phyloP scores from a whole-genome alignment of 2,888 invertebrate species.

The Nasonia oneida region DNA sequence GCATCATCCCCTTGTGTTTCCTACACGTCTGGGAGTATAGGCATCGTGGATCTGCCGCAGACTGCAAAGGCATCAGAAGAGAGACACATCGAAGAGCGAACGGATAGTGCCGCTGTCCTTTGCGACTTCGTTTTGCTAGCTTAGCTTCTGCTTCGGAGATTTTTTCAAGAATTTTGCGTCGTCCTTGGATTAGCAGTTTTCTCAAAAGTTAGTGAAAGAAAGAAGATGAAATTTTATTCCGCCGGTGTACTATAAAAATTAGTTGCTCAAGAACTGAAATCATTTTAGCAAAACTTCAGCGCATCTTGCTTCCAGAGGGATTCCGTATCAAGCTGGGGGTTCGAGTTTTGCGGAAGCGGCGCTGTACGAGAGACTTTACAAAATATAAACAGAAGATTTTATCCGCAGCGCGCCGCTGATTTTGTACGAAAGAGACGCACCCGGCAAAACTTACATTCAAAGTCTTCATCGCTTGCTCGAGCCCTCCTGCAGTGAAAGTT shows the following conservation, averaged over 20 bases:
- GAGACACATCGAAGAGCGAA: neutral
- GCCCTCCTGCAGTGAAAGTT: neutral
- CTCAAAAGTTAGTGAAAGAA: too few relatives aligned
- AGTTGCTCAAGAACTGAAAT: neutral
- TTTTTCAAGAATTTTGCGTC: too few relatives aligned
- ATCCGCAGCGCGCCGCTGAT: neutral
- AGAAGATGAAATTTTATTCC: neutral
- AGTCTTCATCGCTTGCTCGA: neutral
- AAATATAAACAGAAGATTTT: conserved; percentile 9
- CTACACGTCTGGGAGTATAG: neutral
- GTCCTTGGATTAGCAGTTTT: too few relatives aligned
- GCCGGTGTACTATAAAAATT: neutral
- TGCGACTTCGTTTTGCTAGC: neutral
- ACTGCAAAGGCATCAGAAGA: neutral
- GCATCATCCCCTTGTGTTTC: conserved; percentile 35
- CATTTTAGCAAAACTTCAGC: neutral
- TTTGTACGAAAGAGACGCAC: neutral
- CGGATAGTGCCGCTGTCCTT: too few relatives aligned
- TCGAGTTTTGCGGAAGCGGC: neutral
- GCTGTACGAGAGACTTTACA: neutral
- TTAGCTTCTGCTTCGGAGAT: neutral
- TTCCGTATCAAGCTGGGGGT: neutral
- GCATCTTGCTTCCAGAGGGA: neutral
- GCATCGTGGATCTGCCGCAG: neutral
- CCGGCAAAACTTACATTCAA: neutral